Evolutionary conservation across 2,797 vertebrate genomes (phyloP), one percentile per base, ranked within the genome.

Genomic region (Gymnopithys bicolor): DNA sequence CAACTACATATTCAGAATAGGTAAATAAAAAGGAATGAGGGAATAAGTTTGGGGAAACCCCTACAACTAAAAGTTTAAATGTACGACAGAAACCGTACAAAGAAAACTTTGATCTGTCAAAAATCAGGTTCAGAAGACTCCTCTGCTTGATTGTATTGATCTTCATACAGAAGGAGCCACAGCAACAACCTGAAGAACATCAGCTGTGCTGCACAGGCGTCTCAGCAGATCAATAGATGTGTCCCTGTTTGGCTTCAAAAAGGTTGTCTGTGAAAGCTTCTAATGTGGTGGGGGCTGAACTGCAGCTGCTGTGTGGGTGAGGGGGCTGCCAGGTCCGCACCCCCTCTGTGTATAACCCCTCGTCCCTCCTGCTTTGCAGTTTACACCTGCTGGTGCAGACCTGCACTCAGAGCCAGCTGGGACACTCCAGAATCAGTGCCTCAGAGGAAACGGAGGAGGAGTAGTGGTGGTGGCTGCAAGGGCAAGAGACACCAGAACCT

Each of bases 1-100:
- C 94, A 95, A 33, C 94, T 69, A 43, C 32, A n/a, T 79, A 92
- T 96, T 97, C 94, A 88, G 94, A 96, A 83, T 91, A 93, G 90
- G 90, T 86, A 97, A 97, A 97, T 96, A 95, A 97, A 94, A 94
- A 94, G 39, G 77, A 87, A 27, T 1, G 1, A 83, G 74, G 51
- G 85, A 69, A 7, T 91, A 49, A 63, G 63, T 93, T 81, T 2
- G 1, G 45, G 19, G 64, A 85, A 87, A 64, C 53, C 68, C 75
- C 82, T 78, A 10, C 70, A 69, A 69, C 78, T 86, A 12, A 41
- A 88, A 92, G 70, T 85, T 94, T 89, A 68, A 30, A 2, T 11
- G 14, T 52, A 22, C 0, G 0, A 24, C 49, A 83, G 75, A 84
- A 62, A 62, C 59, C 14, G 28, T 62, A 41, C 37, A 41, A 32